These are phyloP conservation scores for Sylvia borin DNA, from an alignment of 2,797 vertebrate species.

Conservation along the genomic window DNA sequence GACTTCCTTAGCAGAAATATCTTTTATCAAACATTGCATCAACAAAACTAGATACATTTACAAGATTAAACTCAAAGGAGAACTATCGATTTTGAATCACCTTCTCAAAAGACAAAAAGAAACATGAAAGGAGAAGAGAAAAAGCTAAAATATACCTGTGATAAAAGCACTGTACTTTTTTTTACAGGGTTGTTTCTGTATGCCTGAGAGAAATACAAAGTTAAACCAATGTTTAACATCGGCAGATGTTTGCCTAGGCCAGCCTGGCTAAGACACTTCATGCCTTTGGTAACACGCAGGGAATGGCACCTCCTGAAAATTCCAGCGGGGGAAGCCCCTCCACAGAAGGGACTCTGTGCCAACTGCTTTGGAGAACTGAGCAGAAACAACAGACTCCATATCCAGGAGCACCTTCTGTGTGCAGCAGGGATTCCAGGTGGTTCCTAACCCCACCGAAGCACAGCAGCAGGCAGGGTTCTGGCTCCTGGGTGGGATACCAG, in stretches of 20 bases:
- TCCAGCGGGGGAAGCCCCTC: accelerated
- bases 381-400: background rate
- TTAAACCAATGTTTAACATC: background rate
- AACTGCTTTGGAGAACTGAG: background rate
- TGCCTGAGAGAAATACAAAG: background rate
- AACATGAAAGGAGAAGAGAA: background rate
- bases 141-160: background rate
- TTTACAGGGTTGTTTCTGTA: background rate
- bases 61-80: background rate
- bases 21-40: background rate
- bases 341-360: accelerated
- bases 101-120: background rate
- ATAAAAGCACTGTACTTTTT: background rate
- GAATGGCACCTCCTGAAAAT: background rate
- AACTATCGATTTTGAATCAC: background rate
- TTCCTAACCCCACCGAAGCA: background rate
- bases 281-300: background rate
- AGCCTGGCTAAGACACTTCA: background rate
- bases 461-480: background rate
- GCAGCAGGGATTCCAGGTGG: background rate
- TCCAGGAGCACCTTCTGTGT: background rate
- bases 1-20: background rate
- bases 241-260: accelerated
- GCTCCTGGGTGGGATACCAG: accelerated
- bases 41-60: background rate